Base-by-base conservation (phyloP, 2,113 vertebrate species). In the Hemichromis elongatus region DNA sequence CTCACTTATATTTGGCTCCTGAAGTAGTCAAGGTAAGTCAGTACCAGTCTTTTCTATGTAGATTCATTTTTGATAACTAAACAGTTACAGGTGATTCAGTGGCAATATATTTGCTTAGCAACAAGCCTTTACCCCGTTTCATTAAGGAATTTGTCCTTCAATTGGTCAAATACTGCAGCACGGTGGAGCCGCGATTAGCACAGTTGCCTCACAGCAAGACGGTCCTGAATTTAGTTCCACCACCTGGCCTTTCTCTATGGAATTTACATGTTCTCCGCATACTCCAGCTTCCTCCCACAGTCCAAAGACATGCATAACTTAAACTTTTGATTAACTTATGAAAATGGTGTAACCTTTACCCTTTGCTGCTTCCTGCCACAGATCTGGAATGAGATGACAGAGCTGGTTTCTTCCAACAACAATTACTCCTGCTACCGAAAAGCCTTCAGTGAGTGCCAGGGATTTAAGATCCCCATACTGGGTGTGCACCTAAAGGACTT, bases 401-500 rank as follows among this genome's bases (percentile, higher is more conserved):
- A 99, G 83, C 93, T 99, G 91, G 98, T 99, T 80, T 99, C 98
- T 70, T 99, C 98, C 90, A 99, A 97, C 61, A 97, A 98, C 88
- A 99, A 99, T 95, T 99, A 99, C 92, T 97, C 97, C 79, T 97
- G 95, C 89, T 99, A 99, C 94, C 97, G 98, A 82, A 99, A 98
- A 94, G 96, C 97, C 90, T 99, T 99, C 94, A 96, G 91, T 1
- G 97, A 99, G 70, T 97, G 97, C 26, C 96, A 96, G 50, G 97
- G 97, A 85, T 99, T 99, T 93, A 99, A 98, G 95, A 97, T 99
- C 88, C 98, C 98, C 88, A 99, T 99, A 91, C 96, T 99, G 88
- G 98, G 98, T 19, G 98, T 99, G 82, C 98, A 99, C 93, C 96
- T 99, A 89, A 99, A 99, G 93, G 98, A 99, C 96, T 95, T 99